Evolutionary conservation across 2,113 vertebrate species (phyloP).

Genomic region (Scatophagus argus): DNA sequence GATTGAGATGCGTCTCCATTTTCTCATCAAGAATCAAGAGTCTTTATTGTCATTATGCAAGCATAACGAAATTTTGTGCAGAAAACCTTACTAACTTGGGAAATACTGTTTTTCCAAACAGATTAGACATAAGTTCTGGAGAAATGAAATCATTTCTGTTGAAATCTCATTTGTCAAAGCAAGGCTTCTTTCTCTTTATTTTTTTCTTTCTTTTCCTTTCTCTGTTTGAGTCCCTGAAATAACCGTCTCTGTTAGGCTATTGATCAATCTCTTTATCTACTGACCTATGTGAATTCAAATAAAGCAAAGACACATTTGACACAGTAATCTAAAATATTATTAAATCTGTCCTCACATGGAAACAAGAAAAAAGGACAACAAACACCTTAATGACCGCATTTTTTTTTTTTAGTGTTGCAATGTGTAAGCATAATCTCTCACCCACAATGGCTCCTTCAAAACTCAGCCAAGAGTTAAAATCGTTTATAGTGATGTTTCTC

Average conservation of each 20-base stretch:
- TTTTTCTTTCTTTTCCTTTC: neutral
- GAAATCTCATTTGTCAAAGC: neutral
- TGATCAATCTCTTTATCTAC: constrained; percentile 34
- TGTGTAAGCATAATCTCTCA: neutral
- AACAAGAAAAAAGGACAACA: neutral
- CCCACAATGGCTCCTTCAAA: too few relatives aligned
- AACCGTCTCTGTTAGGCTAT: neutral
- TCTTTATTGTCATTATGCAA: too few relatives aligned
- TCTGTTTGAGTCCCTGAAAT: neutral
- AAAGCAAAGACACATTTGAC: neutral
- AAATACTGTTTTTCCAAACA: too few relatives aligned
- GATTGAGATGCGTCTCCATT: constrained; percentile 20
- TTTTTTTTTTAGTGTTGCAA: neutral
- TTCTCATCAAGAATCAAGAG: too few relatives aligned
- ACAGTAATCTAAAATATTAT: constrained; percentile 12
- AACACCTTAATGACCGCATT: neutral
- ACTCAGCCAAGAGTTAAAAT: neutral
- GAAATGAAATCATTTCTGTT: neutral
- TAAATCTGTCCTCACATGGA: neutral
- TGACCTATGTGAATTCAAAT: constrained; percentile 14
- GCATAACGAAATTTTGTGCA: too few relatives aligned
- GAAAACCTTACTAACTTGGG: constrained; percentile 7
- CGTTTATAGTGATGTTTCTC: neutral
- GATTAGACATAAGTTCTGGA: neutral
- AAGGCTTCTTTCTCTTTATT: neutral